A percentile compares a stretch with the other conserved stretches of the same genome.
Conservation (phyloP, 2,113 vertebrate genomes). For the Mobula hypostoma region DNA sequence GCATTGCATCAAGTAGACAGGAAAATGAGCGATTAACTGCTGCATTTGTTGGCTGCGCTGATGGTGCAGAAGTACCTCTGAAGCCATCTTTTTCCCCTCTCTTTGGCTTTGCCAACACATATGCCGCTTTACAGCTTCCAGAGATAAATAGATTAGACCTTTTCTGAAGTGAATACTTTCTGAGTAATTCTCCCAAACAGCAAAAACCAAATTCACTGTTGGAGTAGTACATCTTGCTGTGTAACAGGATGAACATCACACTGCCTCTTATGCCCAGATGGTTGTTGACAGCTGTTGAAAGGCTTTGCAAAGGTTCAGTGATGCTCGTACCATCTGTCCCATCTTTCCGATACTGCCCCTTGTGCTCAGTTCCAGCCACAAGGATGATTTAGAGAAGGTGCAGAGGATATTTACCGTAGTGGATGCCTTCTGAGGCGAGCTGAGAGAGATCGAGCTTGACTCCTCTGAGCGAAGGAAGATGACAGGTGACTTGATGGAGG, state of each 20-base stretch:
- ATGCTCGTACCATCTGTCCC: too few species aligned
- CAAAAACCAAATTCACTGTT: neutral
- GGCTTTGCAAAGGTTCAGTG: neutral
- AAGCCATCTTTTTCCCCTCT: neutral
- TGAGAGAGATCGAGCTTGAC: too few species aligned
- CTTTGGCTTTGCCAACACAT: neutral
- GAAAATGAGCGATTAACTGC: slow-evolving; percentile 6
- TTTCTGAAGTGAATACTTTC: neutral
- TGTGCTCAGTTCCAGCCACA: too few species aligned
- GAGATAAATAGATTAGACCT: neutral
- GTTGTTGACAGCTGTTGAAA: neutral
- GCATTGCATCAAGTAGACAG: neutral
- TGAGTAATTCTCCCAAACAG: neutral
- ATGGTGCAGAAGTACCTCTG: neutral
- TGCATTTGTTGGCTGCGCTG: neutral
- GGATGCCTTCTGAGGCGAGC: too few species aligned
- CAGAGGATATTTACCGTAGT: too few species aligned
- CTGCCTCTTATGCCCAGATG: neutral
- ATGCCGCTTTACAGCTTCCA: neutral
- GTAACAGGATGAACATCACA: neutral
- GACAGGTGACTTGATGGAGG: too few species aligned
- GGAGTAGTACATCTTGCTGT: neutral
- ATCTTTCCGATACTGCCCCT: neutral
- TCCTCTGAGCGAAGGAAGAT: too few species aligned
- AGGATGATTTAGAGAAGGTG: too few species aligned